Conservation (phyloP, 2,113 vertebrate genomes). For the Dipodomys stephensi region DNA sequence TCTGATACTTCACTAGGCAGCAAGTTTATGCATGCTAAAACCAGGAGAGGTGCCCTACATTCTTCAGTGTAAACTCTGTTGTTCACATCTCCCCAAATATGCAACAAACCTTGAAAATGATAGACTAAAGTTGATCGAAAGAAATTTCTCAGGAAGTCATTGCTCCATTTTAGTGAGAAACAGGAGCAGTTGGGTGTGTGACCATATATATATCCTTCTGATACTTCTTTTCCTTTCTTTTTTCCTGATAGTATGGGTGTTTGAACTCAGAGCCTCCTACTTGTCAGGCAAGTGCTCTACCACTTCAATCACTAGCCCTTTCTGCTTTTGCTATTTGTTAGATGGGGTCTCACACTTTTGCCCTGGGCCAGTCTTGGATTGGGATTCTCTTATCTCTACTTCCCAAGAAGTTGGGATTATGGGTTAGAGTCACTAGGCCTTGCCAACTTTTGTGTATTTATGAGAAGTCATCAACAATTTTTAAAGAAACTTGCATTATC, state of each 20-base stretch:
- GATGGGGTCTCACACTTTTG: no score
- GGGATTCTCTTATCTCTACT: no score
- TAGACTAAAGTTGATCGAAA: neutral
- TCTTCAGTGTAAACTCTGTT: neutral
- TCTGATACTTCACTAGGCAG: neutral
- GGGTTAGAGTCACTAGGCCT: no score
- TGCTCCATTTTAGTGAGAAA: neutral
- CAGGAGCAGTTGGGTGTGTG: neutral
- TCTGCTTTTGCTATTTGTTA: no score
- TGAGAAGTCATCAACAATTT: neutral
- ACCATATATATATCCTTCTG: neutral
- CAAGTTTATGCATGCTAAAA: neutral
- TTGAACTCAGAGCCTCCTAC: no score
- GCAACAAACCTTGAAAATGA: neutral
- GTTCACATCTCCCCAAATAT: neutral
- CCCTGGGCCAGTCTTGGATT: no score
- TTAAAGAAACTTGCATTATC: neutral
- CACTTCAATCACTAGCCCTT: no score
- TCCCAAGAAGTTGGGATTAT: no score
- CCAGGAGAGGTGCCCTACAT: neutral
- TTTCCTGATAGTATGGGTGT: no score
- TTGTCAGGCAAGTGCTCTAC: no score
- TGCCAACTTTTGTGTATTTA: neutral
- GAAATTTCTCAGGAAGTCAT: neutral
- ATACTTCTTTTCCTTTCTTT: neutral